Conservation (phyloP, 2,888 invertebrate genomes). For the Trichopoda pennipes region DNA sequence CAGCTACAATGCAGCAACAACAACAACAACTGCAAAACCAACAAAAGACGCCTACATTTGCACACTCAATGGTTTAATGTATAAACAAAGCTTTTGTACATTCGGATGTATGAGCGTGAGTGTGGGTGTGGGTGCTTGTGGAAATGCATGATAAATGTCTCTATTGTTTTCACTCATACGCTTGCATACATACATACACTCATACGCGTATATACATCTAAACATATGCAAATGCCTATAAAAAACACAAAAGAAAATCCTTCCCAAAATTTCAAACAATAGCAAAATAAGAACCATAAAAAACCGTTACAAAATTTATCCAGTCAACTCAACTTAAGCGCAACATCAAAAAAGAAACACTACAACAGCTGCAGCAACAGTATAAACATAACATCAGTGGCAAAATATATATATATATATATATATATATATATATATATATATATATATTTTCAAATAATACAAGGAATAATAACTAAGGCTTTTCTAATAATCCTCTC, state of each 20-base stretch:
- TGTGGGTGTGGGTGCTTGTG: neutral
- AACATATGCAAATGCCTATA: neutral
- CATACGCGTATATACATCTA: neutral
- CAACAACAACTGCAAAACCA: constrained; percentile 19
- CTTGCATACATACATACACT: neutral
- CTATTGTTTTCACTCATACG: constrained; percentile 1
- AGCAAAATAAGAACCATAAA: constrained; percentile 27
- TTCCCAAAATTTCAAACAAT: constrained; percentile 21
- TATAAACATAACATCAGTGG: constrained; percentile 19
- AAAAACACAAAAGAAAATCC: constrained; percentile 23
- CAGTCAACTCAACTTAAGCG: constrained; percentile 56
- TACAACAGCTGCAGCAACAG: no score
- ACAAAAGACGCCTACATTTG: constrained; percentile 65
- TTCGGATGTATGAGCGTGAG: constrained; percentile 26
- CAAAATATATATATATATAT: constrained; percentile 4
- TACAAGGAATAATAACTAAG: constrained; percentile 42
- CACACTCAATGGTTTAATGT: constrained; percentile 75
- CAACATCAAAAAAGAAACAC: constrained; percentile 35
- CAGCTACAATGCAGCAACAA: constrained; percentile 43
- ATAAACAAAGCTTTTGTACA: constrained; percentile 18
- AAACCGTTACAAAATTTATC: constrained; percentile 23
- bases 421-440: no score
- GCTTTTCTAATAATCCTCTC: neutral
- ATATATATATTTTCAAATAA: neutral
- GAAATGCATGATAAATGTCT: constrained; percentile 11